Conservation (phyloP, 2,888 invertebrate genomes). For the Chesias legatella region DNA sequence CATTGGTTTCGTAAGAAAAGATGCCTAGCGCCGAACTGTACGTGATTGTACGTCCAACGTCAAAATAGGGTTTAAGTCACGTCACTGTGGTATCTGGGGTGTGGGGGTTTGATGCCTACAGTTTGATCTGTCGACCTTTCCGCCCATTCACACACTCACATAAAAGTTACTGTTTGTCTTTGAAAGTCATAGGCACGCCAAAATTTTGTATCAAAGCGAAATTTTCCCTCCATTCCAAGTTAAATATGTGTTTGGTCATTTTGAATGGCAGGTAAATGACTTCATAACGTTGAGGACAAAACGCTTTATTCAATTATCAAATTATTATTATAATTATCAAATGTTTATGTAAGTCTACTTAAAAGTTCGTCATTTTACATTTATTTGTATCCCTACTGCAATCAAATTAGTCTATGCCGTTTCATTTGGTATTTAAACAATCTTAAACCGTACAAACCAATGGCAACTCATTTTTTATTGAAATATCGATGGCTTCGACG, state of each 20-base stretch:
- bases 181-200: background rate
- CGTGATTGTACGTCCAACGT: too few relatives aligned
- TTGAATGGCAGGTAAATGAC: too few relatives aligned
- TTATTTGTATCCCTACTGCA: too few relatives aligned
- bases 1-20: background rate
- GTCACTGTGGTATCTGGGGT: background rate
- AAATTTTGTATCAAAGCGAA: background rate
- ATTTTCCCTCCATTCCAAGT: background rate
- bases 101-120: background rate
- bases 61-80: background rate
- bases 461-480: constrained; percentile 7
- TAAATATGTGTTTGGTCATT: background rate
- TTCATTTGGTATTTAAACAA: too few relatives aligned
- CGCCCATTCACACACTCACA: constrained; percentile 1
- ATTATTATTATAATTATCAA: too few relatives aligned
- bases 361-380: too few relatives aligned
- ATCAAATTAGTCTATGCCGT: too few relatives aligned
- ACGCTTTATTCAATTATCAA: too few relatives aligned
- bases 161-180: constrained; percentile 7
- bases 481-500: constrained; percentile 12
- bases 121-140: constrained; percentile 3
- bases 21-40: too few relatives aligned
- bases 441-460: constrained; percentile 3
- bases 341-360: too few relatives aligned
- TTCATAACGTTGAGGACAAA: too few relatives aligned